Evolutionary conservation across 2,797 vertebrate species (phyloP).

Genomic region (Meriones psammophilus): DNA sequence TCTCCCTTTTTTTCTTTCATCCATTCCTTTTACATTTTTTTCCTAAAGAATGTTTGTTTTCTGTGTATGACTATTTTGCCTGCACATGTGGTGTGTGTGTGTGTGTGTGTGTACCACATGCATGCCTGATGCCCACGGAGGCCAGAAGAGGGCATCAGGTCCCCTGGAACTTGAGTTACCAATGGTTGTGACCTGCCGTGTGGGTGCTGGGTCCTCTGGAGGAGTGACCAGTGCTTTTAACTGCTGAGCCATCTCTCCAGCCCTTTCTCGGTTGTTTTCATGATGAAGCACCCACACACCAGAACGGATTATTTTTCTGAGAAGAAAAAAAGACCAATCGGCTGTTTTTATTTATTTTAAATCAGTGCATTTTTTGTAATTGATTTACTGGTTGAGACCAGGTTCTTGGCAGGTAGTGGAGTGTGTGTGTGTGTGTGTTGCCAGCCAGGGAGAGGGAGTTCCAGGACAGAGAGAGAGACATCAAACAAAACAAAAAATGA

Average conservation of each 20-base stretch:
- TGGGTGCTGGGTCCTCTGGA: neutral
- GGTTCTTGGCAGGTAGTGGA: too few relatives aligned
- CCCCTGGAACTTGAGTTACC: neutral
- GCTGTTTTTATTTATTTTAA: too few relatives aligned
- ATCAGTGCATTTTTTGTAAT: too few relatives aligned
- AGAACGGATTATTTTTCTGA: neutral
- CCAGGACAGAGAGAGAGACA: neutral
- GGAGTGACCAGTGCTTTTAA: neutral
- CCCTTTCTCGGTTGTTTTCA: neutral
- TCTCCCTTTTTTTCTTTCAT: neutral
- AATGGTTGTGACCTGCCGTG: neutral
- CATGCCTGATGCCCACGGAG: neutral
- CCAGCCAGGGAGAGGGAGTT: neutral
- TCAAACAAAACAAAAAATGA: too few relatives aligned
- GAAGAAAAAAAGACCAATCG: too few relatives aligned
- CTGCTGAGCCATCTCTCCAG: neutral
- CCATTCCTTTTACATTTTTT: neutral
- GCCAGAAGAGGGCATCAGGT: neutral
- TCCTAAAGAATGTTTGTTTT: neutral
- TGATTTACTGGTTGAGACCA: too few relatives aligned
- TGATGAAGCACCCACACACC: neutral
- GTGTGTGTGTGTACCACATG: neutral
- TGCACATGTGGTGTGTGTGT: too few relatives aligned
- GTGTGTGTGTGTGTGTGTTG: too few relatives aligned
- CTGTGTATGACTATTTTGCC: neutral